These are phyloP conservation scores for Sinohyriopsis cumingii DNA, from an alignment of 2,888 invertebrate genomes.

Conservation along the genomic window DNA sequence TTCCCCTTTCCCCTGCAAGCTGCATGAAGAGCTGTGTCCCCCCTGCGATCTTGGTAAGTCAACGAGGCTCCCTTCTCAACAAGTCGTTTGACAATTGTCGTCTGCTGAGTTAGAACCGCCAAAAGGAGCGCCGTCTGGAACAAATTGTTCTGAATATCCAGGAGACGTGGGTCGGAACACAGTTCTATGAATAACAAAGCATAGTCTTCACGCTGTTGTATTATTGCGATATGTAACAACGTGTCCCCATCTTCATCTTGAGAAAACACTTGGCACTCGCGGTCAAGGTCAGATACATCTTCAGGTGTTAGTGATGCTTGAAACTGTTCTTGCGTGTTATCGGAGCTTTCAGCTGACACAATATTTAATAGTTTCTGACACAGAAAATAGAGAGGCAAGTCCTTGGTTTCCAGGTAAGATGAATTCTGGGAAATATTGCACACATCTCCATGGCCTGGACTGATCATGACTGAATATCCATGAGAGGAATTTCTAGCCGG, in stretches of 20 bases:
- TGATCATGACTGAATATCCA: too few relatives aligned
- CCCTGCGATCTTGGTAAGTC: conserved; percentile 7
- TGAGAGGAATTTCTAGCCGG: too few relatives aligned
- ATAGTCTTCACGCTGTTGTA: background rate
- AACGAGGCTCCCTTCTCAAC: conserved; percentile 1
- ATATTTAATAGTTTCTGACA: too few relatives aligned
- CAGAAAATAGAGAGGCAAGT: too few relatives aligned
- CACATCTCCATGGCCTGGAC: too few relatives aligned
- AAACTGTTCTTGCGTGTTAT: too few relatives aligned
- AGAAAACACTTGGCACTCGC: too few relatives aligned
- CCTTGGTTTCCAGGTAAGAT: too few relatives aligned
- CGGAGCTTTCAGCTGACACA: too few relatives aligned
- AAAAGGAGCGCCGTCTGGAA: conserved; percentile 14
- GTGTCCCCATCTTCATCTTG: conserved; percentile 14
- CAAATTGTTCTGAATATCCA: conserved; percentile 11
- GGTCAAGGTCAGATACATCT: too few relatives aligned
- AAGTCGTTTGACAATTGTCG: conserved; percentile 7
- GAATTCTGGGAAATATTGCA: too few relatives aligned
- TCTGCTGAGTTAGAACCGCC: conserved; percentile 2
- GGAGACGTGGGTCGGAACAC: background rate
- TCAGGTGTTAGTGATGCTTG: too few relatives aligned
- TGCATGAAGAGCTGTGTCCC: conserved; percentile 15
- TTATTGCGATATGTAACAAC: conserved; percentile 9
- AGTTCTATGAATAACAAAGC: conserved; percentile 1
- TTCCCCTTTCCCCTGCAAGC: conserved; percentile 5